phyloP scores from a whole-genome alignment of 2,113 vertebrate genomes.

The Tragelaphus buxtoni region DNA sequence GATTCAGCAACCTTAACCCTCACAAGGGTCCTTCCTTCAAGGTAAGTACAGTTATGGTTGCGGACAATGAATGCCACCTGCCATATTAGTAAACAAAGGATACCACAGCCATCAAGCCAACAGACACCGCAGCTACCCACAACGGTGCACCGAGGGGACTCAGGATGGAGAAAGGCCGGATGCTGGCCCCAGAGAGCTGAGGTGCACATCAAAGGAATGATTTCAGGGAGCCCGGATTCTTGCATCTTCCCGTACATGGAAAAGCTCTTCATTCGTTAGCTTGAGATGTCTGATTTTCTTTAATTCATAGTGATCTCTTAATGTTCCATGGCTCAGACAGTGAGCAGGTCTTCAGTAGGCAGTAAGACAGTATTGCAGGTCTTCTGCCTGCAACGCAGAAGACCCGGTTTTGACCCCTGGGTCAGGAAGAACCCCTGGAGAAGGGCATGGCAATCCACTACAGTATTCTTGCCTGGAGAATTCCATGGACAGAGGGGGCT shows the following conservation, averaged over 20 bases:
- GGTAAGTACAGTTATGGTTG: neutral
- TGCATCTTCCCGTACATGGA: fast-evolving
- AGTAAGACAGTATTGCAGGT: no score
- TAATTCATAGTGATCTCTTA: neutral
- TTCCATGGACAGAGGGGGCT: neutral
- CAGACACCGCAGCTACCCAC: neutral
- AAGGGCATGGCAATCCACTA: neutral
- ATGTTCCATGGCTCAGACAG: neutral
- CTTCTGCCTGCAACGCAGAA: neutral
- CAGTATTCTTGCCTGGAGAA: neutral
- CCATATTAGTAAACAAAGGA: neutral
- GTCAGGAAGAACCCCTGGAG: neutral
- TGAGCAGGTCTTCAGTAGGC: neutral
- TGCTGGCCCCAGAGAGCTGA: neutral
- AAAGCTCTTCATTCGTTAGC: neutral
- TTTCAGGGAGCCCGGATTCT: neutral
- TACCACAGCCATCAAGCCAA: neutral
- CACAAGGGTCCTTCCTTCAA: neutral
- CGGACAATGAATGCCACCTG: neutral
- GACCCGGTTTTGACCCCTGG: neutral
- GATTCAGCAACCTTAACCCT: no score
- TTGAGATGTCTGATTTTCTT: neutral
- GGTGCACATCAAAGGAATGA: neutral
- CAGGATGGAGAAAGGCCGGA: neutral
- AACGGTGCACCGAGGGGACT: neutral